phyloP scores from a whole-genome alignment of 2,888 invertebrate genomes.

The Cistogaster globosa region DNA sequence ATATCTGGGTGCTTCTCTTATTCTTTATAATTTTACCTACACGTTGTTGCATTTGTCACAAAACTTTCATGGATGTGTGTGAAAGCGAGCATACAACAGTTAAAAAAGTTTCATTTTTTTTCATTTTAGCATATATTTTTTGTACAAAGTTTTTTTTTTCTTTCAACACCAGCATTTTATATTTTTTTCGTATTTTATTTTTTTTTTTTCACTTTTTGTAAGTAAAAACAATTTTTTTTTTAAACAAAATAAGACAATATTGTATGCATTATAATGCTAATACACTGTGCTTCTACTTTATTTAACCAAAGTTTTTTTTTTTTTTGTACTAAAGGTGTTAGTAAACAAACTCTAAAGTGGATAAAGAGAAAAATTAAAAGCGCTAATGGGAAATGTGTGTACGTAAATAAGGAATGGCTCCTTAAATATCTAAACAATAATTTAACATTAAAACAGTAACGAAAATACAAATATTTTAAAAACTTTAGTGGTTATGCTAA shows the following conservation, averaged over 20 bases:
- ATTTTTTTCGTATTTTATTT: slow-evolving; percentile 14
- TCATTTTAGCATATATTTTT: background rate
- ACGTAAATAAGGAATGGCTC: slow-evolving; percentile 4
- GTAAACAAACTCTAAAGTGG: slow-evolving; percentile 36
- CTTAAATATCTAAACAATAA: slow-evolving; percentile 5
- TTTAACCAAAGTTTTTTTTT: slow-evolving; percentile 1
- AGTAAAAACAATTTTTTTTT: slow-evolving; percentile 18
- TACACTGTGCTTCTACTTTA: background rate
- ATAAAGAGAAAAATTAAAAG: slow-evolving; percentile 6
- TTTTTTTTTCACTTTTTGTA: slow-evolving; percentile 29
- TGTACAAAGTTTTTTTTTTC: slow-evolving; percentile 33
- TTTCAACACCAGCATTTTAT: slow-evolving; percentile 24
- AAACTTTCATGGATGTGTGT: background rate
- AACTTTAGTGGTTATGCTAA: background rate
- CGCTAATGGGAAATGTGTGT: slow-evolving; percentile 43
- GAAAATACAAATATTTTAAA: background rate
- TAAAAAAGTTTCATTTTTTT: slow-evolving; percentile 47
- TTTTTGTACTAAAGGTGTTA: slow-evolving; percentile 42
- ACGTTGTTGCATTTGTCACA: background rate
- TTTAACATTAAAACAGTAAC: background rate
- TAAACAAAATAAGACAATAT: slow-evolving; percentile 45
- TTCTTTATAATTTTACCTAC: slow-evolving; percentile 1
- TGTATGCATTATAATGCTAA: slow-evolving; percentile 60
- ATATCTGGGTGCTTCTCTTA: background rate
- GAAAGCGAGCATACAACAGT: slow-evolving; percentile 19